Evolutionary conservation across 2,888 invertebrate species (phyloP).

Genomic region (Aleiodes testaceus): DNA sequence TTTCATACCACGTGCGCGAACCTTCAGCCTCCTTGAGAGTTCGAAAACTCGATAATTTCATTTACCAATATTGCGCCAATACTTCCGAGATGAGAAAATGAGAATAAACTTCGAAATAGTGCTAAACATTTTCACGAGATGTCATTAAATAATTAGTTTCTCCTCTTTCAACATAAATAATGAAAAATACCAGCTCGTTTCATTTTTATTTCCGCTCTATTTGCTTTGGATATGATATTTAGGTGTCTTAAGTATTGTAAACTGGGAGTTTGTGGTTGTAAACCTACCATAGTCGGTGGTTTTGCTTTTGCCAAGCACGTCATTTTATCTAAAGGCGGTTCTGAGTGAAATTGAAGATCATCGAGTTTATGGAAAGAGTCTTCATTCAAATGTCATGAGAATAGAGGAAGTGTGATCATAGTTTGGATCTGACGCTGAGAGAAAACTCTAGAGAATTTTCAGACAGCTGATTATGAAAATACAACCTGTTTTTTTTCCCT

Average conservation of each 20-base stretch:
- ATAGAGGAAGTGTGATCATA: not conserved
- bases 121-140: slow-evolving; percentile 35
- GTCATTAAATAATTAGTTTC: slow-evolving; percentile 6
- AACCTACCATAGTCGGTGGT: slow-evolving; percentile 9
- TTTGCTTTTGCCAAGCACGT: slow-evolving; percentile 1
- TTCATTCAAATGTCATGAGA: not conserved
- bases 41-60: slow-evolving; percentile 31
- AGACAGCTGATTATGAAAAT: no score
- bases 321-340: slow-evolving; percentile 6
- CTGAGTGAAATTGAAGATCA: not conserved
- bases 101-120: slow-evolving; percentile 9
- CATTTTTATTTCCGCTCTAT: not conserved
- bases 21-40: no score
- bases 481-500: no score
- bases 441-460: no score
- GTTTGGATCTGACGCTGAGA: no score
- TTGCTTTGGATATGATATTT: not conserved
- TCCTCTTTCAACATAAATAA: slow-evolving; percentile 13
- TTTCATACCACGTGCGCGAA: no score
- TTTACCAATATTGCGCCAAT: slow-evolving; percentile 28
- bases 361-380: not conserved
- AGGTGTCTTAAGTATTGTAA: not conserved
- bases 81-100: slow-evolving; percentile 22
- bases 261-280: slow-evolving; percentile 19
- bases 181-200: not conserved